Percentiles rank a stretch among this genome's conserved stretches.
phyloP scores from a whole-genome alignment of 2,797 vertebrate genomes.

The Parauchenoglanis punctatus region DNA sequence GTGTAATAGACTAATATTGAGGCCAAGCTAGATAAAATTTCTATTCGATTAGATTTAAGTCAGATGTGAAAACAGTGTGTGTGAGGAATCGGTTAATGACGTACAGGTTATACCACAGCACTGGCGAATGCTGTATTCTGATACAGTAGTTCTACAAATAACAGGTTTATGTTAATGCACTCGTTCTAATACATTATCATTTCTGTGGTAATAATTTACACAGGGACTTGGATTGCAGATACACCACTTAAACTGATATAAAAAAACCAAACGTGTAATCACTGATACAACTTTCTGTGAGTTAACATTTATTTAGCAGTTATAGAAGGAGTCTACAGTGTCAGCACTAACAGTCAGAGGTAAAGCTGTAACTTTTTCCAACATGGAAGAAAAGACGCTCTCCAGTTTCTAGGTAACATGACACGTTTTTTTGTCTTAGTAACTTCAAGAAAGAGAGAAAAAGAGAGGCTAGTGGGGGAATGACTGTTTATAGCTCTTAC shows the following conservation, averaged over 20 bases:
- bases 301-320: background rate
- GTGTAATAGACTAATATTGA: background rate
- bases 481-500: background rate
- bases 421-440: background rate
- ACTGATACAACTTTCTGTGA: background rate
- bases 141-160: background rate
- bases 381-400: background rate
- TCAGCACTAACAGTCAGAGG: background rate
- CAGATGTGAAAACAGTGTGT: background rate
- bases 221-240: too few relatives aligned
- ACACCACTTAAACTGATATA: too few relatives aligned
- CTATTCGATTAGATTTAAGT: background rate
- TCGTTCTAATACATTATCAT: background rate
- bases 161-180: background rate
- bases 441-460: background rate
- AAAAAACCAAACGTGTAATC: background rate
- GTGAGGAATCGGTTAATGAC: background rate
- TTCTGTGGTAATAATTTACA: background rate
- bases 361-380: background rate
- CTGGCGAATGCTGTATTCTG: background rate
- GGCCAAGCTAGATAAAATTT: background rate
- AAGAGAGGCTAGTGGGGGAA: background rate
- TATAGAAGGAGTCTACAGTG: background rate
- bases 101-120: background rate
- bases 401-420: background rate